Conservation (phyloP, 2,113 vertebrate genomes). For the Tinamus guttatus region DNA sequence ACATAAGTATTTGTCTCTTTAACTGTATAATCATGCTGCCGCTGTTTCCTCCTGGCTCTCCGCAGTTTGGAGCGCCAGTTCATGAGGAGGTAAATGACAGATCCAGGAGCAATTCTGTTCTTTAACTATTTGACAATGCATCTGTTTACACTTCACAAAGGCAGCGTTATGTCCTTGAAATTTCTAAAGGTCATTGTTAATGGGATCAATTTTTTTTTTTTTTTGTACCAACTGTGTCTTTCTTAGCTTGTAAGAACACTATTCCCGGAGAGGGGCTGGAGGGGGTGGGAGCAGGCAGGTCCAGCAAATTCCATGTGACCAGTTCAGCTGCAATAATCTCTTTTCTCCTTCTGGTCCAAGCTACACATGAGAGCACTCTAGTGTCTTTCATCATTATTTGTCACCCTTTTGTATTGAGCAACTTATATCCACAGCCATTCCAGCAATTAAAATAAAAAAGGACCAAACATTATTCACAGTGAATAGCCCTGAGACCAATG, state of each 20-base stretch:
- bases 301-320: conserved; percentile 82
- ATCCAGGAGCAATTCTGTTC: conserved; percentile 76
- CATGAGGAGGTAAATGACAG: conserved; percentile 71
- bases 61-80: conserved; percentile 67
- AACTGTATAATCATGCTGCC: conserved; percentile 46
- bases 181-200: conserved; percentile 85
- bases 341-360: conserved; percentile 84
- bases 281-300: conserved; percentile 70
- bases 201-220: conserved; percentile 74
- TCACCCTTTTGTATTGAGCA: conserved; percentile 83
- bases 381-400: conserved; percentile 89
- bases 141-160: conserved; percentile 80
- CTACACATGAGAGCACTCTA: conserved; percentile 87
- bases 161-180: conserved; percentile 81
- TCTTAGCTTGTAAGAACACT: conserved; percentile 68
- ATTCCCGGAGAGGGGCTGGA: conserved; percentile 59
- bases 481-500: conserved; percentile 75
- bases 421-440: conserved; percentile 86
- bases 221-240: conserved; percentile 63
- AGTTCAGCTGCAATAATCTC: conserved; percentile 89
- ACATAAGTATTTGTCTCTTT: conserved; percentile 73
- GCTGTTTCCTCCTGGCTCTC: conserved; percentile 17
- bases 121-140: conserved; percentile 76
- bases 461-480: conserved; percentile 78
- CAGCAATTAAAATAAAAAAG: conserved; percentile 85